Base-by-base conservation (phyloP, 2,797 vertebrate genomes). In the Neosilurus mollespiculum region DNA sequence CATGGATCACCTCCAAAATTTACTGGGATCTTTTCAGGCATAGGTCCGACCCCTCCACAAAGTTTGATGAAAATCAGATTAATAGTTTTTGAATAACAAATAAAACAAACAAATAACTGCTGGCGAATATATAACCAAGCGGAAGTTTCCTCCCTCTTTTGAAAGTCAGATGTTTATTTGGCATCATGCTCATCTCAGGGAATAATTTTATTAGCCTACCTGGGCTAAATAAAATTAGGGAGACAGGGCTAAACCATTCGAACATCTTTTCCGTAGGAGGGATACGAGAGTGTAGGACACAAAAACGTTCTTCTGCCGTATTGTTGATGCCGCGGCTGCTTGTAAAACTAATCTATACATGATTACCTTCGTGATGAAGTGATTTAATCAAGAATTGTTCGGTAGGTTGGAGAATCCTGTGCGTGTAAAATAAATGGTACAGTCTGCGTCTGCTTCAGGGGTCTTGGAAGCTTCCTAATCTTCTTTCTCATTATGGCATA, bases 151-250 rank as follows among this genome's bases (percentile, higher is more conserved):
- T 37, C 66, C n/a, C 49, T 67, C 49, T 30, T 79, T 65, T 53
- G 49, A 65, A 66, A 51, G 78, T 43, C 2, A 14, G n/a, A 20
- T 30, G 62, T 79, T 66, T 79, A 24, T 79, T 66, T 62, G 62
- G 61, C 78, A 65, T 80, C 64, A 7, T 30, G 24, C 64, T 80
- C 78, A 67, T 56, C 66, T 67, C 54, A 67, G 56, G 66, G 64
- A 66, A 80, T 67, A 14, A 80, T 80, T 56, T 69, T 67, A 56
- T 58, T 80, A 37, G 61, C 51, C 53, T 69, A 69, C 78, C 65
- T 80, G 30, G 30, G 78, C 78, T 56, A 30, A 30, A 30, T 30
- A 30, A 30, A 30, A 30, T 30, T 30, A 30, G 30, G 30, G 62
- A 34, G 78, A 80, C 64, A 34, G 78, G 64, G 7, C 26, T 80